phyloP scores from a whole-genome alignment of 2,797 vertebrate species.

The Rhinophrynus dorsalis region DNA sequence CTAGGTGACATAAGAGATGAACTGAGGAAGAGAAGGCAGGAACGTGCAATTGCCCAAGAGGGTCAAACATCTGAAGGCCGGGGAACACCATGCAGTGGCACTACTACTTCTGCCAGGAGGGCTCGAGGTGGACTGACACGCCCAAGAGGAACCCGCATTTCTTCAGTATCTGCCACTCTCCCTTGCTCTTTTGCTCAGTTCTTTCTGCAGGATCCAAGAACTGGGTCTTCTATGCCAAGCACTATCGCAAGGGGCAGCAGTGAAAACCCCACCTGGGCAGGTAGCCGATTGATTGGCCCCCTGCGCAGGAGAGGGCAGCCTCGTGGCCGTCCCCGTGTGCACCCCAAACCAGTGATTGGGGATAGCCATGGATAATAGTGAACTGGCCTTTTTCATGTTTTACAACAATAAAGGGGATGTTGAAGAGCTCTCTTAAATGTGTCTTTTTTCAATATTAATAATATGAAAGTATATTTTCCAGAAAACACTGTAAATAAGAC shows the following conservation, averaged over 20 bases:
- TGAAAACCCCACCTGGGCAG: conserved; percentile 45
- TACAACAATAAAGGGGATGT: conserved; percentile 49
- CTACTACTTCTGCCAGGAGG: conserved; percentile 28
- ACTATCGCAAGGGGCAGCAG: conserved; percentile 41
- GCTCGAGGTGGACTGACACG: conserved; percentile 44
- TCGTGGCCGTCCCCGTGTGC: conserved; percentile 41
- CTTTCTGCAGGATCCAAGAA: conserved; percentile 46
- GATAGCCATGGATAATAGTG: conserved; percentile 41
- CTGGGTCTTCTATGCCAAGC: conserved; percentile 49
- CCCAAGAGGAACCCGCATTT: conserved; percentile 40
- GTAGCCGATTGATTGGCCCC: conserved; percentile 40
- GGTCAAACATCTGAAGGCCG: conserved; percentile 36
- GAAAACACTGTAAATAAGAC: no score
- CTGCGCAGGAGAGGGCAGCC: conserved; percentile 43
- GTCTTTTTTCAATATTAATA: conserved; percentile 17
- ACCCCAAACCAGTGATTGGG: conserved; percentile 36
- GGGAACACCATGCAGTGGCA: conserved; percentile 37
- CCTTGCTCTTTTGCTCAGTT: conserved; percentile 48
- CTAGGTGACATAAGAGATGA: conserved; percentile 45
- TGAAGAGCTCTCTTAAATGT: conserved; percentile 4
- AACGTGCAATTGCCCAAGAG: conserved; percentile 39
- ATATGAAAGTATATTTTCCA: no score
- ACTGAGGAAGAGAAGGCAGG: conserved; percentile 44
- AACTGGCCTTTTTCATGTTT: conserved; percentile 46
- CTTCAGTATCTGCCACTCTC: conserved; percentile 41